Conservation (phyloP, 1,140 invertebrate species). For the Physella acuta region DNA sequence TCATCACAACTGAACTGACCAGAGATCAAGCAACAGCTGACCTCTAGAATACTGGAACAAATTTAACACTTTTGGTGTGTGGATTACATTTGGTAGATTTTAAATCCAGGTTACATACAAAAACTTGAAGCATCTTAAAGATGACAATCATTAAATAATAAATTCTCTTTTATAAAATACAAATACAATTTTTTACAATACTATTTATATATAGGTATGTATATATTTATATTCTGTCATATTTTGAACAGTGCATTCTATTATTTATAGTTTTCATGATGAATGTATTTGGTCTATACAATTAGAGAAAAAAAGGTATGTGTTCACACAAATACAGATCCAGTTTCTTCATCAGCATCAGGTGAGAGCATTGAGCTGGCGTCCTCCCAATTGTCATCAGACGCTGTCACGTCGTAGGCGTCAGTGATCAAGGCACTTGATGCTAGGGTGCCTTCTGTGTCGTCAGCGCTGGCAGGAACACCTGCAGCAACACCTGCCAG, state of each 20-base stretch:
- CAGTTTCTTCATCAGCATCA: not conserved
- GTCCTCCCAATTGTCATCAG: constrained; percentile 19
- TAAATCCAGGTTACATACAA: too few relatives aligned
- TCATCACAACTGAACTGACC: too few relatives aligned
- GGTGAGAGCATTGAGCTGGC: constrained; percentile 6
- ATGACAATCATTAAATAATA: too few relatives aligned
- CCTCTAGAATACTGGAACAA: too few relatives aligned
- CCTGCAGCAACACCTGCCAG: not conserved
- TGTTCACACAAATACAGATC: not conserved
- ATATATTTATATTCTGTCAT: not conserved
- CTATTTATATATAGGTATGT: not conserved
- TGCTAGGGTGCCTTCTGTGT: not conserved
- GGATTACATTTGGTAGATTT: too few relatives aligned
- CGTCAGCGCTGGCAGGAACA: not conserved
- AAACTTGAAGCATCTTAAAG: too few relatives aligned
- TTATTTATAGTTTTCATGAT: not conserved
- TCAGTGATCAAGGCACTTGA: constrained; percentile 20
- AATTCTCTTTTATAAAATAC: not conserved
- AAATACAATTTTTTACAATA: not conserved
- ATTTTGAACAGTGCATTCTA: not conserved
- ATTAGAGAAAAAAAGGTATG: too few relatives aligned
- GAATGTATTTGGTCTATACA: not conserved
- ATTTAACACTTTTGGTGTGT: too few relatives aligned
- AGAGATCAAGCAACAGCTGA: too few relatives aligned
- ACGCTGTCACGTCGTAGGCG: constrained; percentile 11